A percentile compares a stretch with the other conserved stretches of the same genome.
These are phyloP conservation scores for Mesembrinibis cayennensis DNA, from an alignment of 2,113 vertebrate species.

Conservation along the genomic window DNA sequence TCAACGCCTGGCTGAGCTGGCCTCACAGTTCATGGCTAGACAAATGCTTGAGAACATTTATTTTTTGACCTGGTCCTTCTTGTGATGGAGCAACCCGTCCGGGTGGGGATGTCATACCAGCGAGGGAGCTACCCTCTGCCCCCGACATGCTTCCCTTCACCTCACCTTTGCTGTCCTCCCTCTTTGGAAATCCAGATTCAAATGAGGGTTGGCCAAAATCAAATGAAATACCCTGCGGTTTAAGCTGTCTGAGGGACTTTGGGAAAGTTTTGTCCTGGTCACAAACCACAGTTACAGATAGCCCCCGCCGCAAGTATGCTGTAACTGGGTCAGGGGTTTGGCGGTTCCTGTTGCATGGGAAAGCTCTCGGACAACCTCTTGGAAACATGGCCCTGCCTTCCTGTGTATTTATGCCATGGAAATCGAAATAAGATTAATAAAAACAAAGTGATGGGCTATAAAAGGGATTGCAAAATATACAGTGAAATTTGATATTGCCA, in stretches of 20 bases:
- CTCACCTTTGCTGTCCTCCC: not conserved
- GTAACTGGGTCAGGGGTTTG: slow-evolving; percentile 14
- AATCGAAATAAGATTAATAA: not conserved
- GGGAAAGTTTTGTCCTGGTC: not conserved
- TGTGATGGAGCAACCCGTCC: not conserved
- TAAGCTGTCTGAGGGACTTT: not conserved
- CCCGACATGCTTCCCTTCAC: not conserved
- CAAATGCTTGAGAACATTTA: not conserved
- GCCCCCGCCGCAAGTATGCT: not conserved
- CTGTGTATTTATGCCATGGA: not conserved
- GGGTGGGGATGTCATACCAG: not conserved
- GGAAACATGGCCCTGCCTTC: not conserved
- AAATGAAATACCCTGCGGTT: not conserved
- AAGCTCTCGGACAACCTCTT: not conserved
- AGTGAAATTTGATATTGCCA: not conserved
- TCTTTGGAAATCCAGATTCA: not conserved
- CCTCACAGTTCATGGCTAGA: not conserved
- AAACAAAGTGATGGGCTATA: not conserved
- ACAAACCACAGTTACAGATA: not conserved
- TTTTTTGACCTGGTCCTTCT: not conserved
- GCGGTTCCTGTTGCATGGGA: not conserved
- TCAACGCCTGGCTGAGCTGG: not conserved
- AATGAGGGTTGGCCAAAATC: not conserved
- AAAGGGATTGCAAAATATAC: not conserved
- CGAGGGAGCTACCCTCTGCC: not conserved